These are phyloP conservation scores for Cercopithecus hamlyni DNA, from an alignment of 2,797 vertebrate species.

Conservation along the genomic window DNA sequence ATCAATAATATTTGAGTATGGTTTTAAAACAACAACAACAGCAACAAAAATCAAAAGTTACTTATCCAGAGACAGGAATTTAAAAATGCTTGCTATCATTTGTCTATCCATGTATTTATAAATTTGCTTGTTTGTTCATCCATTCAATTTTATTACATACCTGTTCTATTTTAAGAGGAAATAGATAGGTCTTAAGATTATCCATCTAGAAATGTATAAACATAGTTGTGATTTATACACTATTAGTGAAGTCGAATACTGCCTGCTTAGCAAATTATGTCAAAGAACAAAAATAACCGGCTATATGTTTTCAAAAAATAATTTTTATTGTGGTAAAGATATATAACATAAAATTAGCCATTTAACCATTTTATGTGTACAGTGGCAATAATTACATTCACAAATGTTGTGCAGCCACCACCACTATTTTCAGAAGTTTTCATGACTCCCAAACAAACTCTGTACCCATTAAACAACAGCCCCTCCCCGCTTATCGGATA, in stretches of 20 bases:
- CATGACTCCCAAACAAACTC: background rate
- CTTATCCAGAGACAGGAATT: background rate
- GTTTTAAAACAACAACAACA: background rate
- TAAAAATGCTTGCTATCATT: background rate
- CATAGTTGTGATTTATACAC: background rate
- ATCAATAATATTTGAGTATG: background rate
- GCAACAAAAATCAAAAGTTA: background rate
- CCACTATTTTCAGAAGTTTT: constrained; percentile 20
- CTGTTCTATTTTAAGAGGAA: background rate
- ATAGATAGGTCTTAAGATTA: background rate
- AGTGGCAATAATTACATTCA: background rate
- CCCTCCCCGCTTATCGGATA: background rate
- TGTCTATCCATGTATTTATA: background rate
- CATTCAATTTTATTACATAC: background rate
- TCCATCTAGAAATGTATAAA: background rate
- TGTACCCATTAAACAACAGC: background rate
- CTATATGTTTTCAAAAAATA: background rate
- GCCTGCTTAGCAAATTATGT: background rate
- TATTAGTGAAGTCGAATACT: background rate
- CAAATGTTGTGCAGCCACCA: background rate
- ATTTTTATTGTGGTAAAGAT: background rate
- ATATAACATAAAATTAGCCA: background rate
- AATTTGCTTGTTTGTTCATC: background rate
- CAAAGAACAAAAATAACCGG: background rate
- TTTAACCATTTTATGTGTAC: background rate